Evolutionary conservation across 2,888 invertebrate species (phyloP).

Genomic region (Chrysolina americana): DNA sequence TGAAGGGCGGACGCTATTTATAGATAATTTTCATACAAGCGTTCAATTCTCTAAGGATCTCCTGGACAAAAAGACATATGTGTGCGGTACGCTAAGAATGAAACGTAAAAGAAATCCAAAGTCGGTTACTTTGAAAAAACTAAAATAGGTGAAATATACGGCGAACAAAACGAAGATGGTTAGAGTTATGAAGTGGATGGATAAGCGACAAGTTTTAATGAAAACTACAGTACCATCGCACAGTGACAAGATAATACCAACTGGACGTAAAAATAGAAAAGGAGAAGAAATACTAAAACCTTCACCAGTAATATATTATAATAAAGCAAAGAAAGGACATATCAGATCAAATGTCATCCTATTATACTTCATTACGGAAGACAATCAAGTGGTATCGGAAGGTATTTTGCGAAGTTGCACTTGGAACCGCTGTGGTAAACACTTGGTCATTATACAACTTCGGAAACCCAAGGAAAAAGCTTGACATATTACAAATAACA

Average conservation of each 20-base stretch:
- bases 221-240: slow-evolving; percentile 35
- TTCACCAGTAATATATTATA: slow-evolving; percentile 37
- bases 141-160: too few relatives aligned
- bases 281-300: slow-evolving; percentile 44
- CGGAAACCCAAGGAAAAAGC: slow-evolving; percentile 14
- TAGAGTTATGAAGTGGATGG: slow-evolving; percentile 36
- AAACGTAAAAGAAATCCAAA: too few relatives aligned
- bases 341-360: slow-evolving; percentile 16
- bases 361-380: background rate
- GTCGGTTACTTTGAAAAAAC: too few relatives aligned
- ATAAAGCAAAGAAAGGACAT: slow-evolving; percentile 43
- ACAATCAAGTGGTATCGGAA: slow-evolving; percentile 18
- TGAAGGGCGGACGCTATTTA: slow-evolving; percentile 35
- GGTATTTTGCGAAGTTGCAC: slow-evolving; percentile 27
- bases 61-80: slow-evolving; percentile 32
- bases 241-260: slow-evolving; percentile 28
- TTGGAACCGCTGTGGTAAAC: slow-evolving; percentile 26
- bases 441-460: slow-evolving; percentile 26
- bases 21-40: slow-evolving; percentile 39
- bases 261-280: slow-evolving; percentile 37
- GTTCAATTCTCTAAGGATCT: slow-evolving; percentile 35
- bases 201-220: slow-evolving; percentile 42
- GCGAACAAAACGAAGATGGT: too few relatives aligned
- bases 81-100: slow-evolving; percentile 30
- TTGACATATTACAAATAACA: background rate